Evolutionary conservation across 35 echinoderm and acorn worm species (phyloP).

Genomic region (Apostichopus californicus): DNA sequence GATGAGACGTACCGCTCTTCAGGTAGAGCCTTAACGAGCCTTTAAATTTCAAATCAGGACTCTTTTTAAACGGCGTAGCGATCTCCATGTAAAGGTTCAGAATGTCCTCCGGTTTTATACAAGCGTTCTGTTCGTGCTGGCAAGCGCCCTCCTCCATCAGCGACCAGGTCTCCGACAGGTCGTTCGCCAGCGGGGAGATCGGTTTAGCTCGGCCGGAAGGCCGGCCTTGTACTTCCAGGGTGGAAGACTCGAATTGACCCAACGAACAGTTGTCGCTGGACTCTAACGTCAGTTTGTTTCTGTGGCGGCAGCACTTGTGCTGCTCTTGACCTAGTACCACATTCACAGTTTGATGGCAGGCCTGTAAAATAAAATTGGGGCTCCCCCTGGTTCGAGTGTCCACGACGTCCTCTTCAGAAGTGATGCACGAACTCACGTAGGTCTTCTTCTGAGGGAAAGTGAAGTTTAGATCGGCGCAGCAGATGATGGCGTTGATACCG

Average conservation of each 20-base stretch:
- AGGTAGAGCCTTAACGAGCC: slow-evolving; percentile 31
- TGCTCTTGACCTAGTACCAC: slow-evolving; percentile 11
- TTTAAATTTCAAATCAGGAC: slow-evolving; percentile 10
- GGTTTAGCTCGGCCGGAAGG: neutral
- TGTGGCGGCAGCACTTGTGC: slow-evolving; percentile 36
- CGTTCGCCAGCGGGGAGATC: neutral
- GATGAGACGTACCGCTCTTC: neutral
- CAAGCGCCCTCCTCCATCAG: slow-evolving; percentile 8
- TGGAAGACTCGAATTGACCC: slow-evolving; percentile 30
- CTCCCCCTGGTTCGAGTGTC: neutral
- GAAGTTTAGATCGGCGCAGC: slow-evolving; percentile 30
- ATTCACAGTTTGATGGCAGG: slow-evolving; percentile 34
- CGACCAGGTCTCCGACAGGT: neutral
- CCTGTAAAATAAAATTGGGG: slow-evolving; percentile 30
- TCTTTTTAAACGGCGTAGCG: slow-evolving; percentile 21
- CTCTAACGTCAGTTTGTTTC: slow-evolving; percentile 16
- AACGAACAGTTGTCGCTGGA: neutral
- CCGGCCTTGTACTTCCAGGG: slow-evolving; percentile 37
- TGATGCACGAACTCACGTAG: slow-evolving; percentile 36
- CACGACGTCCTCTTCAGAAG: slow-evolving; percentile 5
- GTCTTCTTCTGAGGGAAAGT: slow-evolving; percentile 36
- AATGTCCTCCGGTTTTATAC: slow-evolving; percentile 19
- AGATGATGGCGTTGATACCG: neutral
- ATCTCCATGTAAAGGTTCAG: slow-evolving; percentile 42
- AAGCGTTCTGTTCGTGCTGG: slow-evolving; percentile 13